Base-by-base conservation (phyloP, 1,140 invertebrate genomes). In the Drosophila guanche region DNA sequence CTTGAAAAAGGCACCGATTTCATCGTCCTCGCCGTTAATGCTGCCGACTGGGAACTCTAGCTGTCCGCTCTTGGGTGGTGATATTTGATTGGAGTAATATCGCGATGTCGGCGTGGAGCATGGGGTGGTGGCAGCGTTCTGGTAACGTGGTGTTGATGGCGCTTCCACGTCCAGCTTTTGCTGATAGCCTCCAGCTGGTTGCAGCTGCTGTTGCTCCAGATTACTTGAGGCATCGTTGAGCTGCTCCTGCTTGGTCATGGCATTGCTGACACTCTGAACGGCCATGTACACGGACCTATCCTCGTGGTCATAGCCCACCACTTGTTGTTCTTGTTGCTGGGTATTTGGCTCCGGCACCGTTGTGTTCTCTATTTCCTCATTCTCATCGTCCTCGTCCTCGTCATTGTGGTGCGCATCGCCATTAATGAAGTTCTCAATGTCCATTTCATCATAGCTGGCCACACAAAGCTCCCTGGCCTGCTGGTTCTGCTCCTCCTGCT, bases 1-100 rank as follows among this genome's bases (percentile, higher is more conserved):
- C 59, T 78, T 90, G 29, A 91, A 91, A 40, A 91, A 91, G 45
- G 80, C 86, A n/a, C 86, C 90, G 5, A 91, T 84, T 66, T 91
- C 90, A 73, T 91, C 90, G 48, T 91, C 89, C 5, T 85, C 89
- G 3, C 51, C 48, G 22, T 61, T 51, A 6, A 58, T 45, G 33
- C 27, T 48, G 16, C 46, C 58, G 42, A 71, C 16, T 5, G 80
- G 43, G 23, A 69, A 61, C 47, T 71, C 50, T 47, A 54, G 48
- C 40, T 76, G 76, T 37, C 27, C 62, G 45, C 62, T 43, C 4
- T 80, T 77, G 22, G 54, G 62, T 20, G 81, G 61, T 27, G 52
- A 56, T 4, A 53, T 74, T 22, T 67, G 46, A 4, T 59, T 52
- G 25, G 59, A 50, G 40, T 73, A 70, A 22, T 73, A 74, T 41